Percentiles rank a stretch among this genome's conserved stretches.
Conservation (phyloP, 2,797 vertebrate genomes). For the Champsocephalus gunnari region DNA sequence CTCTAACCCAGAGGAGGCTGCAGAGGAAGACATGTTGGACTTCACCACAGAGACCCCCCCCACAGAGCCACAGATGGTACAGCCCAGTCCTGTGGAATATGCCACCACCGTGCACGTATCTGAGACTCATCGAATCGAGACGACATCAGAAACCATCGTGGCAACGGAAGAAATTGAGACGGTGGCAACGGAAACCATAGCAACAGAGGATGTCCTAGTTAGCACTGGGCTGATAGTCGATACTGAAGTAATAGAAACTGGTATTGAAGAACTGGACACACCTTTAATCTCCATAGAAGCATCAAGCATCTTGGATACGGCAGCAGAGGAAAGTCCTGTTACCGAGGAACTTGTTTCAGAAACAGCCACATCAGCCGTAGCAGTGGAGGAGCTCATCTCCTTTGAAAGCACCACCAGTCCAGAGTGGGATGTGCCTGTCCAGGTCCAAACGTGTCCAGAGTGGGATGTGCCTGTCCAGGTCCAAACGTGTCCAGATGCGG, state of each 20-base stretch:
- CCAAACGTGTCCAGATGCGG: conserved; percentile 16
- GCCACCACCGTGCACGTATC: not conserved
- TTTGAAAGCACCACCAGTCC: conserved; percentile 40
- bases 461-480: conserved; percentile 8
- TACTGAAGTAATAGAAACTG: not conserved
- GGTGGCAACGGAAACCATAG: not conserved
- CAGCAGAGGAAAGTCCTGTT: conserved; percentile 10
- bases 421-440: not conserved
- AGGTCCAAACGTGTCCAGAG: conserved; percentile 2
- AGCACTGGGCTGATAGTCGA: not conserved
- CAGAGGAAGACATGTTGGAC: conserved; percentile 32
- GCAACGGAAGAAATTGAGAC: conserved; percentile 24
- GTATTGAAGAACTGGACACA: conserved; percentile 13
- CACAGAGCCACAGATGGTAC: conserved; percentile 33
- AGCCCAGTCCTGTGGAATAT: conserved; percentile 29
- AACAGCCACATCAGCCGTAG: not conserved
- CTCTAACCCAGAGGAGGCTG: conserved; percentile 6
- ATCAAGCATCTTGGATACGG: not conserved
- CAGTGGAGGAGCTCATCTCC: conserved; percentile 62
- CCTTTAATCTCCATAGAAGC: conserved; percentile 4
- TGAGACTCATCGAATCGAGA: conserved; percentile 12
- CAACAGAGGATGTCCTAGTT: conserved; percentile 33
- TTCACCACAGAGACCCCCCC: not conserved
- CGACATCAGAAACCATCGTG: conserved; percentile 4
- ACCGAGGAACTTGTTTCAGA: conserved; percentile 6